phyloP scores from a whole-genome alignment of 2,113 vertebrate species.

The Crotalus helleri region DNA sequence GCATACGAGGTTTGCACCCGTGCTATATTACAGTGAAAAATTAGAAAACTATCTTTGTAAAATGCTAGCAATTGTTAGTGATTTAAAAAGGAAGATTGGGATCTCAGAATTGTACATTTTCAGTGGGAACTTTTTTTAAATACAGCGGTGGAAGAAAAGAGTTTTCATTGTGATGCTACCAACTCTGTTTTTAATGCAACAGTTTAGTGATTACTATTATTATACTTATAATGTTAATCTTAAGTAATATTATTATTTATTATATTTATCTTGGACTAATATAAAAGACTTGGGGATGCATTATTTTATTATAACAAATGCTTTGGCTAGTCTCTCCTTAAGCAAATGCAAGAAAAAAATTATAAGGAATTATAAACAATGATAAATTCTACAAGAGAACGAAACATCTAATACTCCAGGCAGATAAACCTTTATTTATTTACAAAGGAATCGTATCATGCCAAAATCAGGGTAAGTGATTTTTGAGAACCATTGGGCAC shows the following conservation, averaged over 20 bases:
- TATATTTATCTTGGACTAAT: neutral
- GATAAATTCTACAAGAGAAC: neutral
- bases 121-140: neutral
- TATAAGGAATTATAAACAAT: neutral
- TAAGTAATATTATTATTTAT: neutral
- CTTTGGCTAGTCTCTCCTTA: neutral
- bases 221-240: neutral
- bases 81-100: slow-evolving; percentile 16
- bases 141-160: neutral
- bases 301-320: neutral
- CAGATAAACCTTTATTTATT: neutral
- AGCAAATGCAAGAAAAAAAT: neutral
- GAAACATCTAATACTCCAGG: neutral
- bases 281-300: neutral
- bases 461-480: neutral
- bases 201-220: neutral
- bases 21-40: slow-evolving; percentile 18
- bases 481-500: neutral
- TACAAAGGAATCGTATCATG: neutral
- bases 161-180: neutral
- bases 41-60: slow-evolving; percentile 36
- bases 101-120: neutral
- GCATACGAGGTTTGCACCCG: slow-evolving; percentile 11
- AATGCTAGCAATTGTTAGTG: slow-evolving; percentile 44
- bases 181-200: neutral